These are phyloP conservation scores for Apoda limacodes DNA, from an alignment of 2,888 invertebrate genomes.

Conservation along the genomic window DNA sequence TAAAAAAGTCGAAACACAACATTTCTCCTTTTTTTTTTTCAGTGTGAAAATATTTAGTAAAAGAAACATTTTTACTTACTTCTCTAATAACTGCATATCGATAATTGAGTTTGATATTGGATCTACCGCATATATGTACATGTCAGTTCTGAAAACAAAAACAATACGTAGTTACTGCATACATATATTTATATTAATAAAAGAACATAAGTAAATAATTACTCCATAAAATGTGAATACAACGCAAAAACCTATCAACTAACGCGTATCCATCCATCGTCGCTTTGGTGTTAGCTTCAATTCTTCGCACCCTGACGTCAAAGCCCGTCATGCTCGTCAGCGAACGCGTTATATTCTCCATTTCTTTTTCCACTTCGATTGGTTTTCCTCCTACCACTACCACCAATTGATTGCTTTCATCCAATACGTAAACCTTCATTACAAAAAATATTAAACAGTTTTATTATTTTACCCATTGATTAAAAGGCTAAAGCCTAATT, in stretches of 20 bases:
- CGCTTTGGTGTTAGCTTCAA: constrained; percentile 80
- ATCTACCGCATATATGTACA: constrained; percentile 89
- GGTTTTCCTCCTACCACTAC: constrained; percentile 83
- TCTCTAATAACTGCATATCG: constrained; percentile 82
- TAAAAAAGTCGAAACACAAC: too few relatives aligned
- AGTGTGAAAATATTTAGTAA: background rate
- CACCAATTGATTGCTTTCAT: constrained; percentile 83
- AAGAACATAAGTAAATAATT: too few relatives aligned
- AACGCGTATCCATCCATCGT: constrained; percentile 76
- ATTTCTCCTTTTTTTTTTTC: background rate
- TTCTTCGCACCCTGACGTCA: constrained; percentile 81
- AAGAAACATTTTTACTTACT: constrained; percentile 65
- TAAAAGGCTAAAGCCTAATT: too few relatives aligned
- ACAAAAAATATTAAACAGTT: too few relatives aligned
- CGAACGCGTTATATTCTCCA: constrained; percentile 76
- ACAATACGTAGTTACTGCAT: background rate
- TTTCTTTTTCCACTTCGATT: constrained; percentile 77
- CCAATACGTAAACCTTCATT: constrained; percentile 84
- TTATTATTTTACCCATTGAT: too few relatives aligned
- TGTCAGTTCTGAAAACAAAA: constrained; percentile 77
- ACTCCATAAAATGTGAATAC: too few relatives aligned
- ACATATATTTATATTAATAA: too few relatives aligned
- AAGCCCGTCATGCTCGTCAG: constrained; percentile 81
- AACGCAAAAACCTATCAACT: constrained; percentile 45
- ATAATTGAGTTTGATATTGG: constrained; percentile 83